Conservation (phyloP, 2,797 vertebrate genomes). For the Ptychadena robeensis region DNA sequence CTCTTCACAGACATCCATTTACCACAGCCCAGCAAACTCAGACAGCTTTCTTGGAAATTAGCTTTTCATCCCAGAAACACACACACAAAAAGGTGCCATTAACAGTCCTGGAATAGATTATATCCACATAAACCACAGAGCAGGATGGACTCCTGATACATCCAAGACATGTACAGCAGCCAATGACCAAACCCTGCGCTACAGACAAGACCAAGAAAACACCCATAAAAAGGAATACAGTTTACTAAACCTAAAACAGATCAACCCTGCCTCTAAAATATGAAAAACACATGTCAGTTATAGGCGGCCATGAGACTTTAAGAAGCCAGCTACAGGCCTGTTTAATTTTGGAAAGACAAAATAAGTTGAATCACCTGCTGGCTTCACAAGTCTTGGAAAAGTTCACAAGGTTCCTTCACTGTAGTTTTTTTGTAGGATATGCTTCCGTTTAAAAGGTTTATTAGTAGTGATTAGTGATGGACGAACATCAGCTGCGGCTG, state of each 20-base stretch:
- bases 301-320: background rate
- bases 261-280: background rate
- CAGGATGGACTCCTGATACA: constrained; percentile 20
- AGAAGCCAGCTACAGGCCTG: background rate
- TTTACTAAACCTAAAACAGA: constrained; percentile 4
- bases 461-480: too few species aligned
- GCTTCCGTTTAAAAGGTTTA: too few species aligned
- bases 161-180: constrained; percentile 9
- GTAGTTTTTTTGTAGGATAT: too few species aligned
- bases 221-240: background rate
- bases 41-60: constrained; percentile 38
- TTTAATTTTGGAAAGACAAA: background rate
- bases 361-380: background rate
- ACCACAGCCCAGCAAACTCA: constrained; percentile 23
- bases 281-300: background rate
- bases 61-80: constrained; percentile 38
- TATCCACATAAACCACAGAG: constrained; percentile 44
- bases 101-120: constrained; percentile 23
- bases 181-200: constrained; percentile 28
- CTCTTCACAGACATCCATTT: constrained; percentile 38
- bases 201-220: constrained; percentile 23
- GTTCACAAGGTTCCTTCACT: background rate
- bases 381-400: background rate
- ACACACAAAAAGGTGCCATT: constrained; percentile 9
- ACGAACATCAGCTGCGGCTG: too few species aligned